Evolutionary conservation across 2,113 vertebrate genomes (phyloP), one percentile per base, ranked within the genome.

Genomic region (Thalassarche chlororhynchos): DNA sequence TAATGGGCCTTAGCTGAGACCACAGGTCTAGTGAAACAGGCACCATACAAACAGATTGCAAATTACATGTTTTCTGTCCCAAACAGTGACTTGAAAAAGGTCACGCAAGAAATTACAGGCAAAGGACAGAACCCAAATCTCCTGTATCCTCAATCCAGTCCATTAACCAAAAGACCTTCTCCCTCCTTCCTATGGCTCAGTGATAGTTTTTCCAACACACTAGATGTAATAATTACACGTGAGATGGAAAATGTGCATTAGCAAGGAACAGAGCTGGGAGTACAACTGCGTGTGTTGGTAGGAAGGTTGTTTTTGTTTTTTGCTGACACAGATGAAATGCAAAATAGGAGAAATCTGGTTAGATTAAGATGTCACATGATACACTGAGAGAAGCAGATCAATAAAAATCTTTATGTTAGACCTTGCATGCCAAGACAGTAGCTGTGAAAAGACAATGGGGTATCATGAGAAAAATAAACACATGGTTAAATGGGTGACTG

Each of bases 271-370:
- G 76, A 91, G 17, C 60, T 51, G 55, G 32, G 60, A 66, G 13
- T 60, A 78, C 42, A 88, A 47, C 24, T 0, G 0, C 0, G 0
- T 72, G 14, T 81, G 54, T 46, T 83, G 40, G 49, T 80, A 60
- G 47, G 72, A 87, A 96, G 80, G 65, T 78, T 91, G 84, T 23
- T 76, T 93, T 77, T 65, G 13, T 0, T 38, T 90, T 93, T 91
- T 92, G 92, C 88, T 93, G 86, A 96, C 88, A 92, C 8, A 79
- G 74, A 46, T n/a, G 8, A 96, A 97, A 96, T 90, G 80, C 69
- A 95, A 95, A 95, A 66, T 76, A 95, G 28, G 34, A 92, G 44
- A 93, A 95, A 95, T 95, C 57, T 93, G 90, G 77, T 93, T 93
- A 92, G 66, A 18, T n/a, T 93, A 92, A 92, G 55, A 91, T 90